Evolutionary conservation across 2,113 vertebrate genomes (phyloP), one percentile per base, ranked within the genome.

Genomic region (Gopherus flavomarginatus): DNA sequence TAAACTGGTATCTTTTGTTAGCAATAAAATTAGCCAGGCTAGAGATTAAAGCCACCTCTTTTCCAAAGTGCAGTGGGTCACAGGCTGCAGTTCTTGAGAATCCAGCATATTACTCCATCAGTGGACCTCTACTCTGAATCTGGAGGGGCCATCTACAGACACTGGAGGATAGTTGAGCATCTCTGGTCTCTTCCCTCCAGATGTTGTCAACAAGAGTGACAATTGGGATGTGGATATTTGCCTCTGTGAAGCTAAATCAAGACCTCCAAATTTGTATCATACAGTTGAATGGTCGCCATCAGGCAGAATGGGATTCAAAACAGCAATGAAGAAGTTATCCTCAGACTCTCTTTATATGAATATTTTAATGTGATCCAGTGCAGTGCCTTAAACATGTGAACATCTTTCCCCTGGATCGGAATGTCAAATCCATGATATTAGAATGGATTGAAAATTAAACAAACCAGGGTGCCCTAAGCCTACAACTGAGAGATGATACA

Each of bases 1-100:
- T 59, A 59, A 57, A 29, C 56, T 57, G 56, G 56, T 29, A 26
- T 57, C 56, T 57, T 29, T 24, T 57, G 5, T 57, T 26, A 57
- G 26, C 56, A 57, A 57, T 57, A 27, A 2, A 79, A 97, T 93
- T 85, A 94, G 79, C 78, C 53, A 75, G 92, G 89, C 72, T 56
- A 14, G 92, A 83, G 81, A 50, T 47, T 29, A 42, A 81, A 85
- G 92, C 49, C 42, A 27, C 24, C 38, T 77, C 72, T 44, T 77
- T 77, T 13, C 90, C 81, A 57, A 2, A 69, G 56, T 4, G 1
- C 24, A 0, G 78, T 0, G 53, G 90, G 94, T 87, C 59, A 47
- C n/a, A 3, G 50, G 88, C 89, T 72, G 92, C 82, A 57, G 11
- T 47, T 83, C 75, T 2, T 83, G 31, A 1, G 50, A 29, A 69